Conservation (phyloP, 2,888 invertebrate genomes). For the Periphyllus acericola region DNA sequence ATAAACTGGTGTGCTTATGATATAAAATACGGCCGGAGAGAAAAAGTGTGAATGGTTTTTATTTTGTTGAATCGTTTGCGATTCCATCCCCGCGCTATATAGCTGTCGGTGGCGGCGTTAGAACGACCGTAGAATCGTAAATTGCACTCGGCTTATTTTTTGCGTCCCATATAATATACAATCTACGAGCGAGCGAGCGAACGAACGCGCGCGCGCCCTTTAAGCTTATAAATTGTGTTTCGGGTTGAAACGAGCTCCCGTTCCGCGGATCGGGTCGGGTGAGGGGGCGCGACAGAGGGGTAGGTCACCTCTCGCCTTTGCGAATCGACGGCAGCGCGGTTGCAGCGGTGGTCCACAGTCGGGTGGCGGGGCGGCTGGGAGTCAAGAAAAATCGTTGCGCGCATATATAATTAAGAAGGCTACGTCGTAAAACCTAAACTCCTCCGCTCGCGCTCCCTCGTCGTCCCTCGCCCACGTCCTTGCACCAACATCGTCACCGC, state of each 20-base stretch:
- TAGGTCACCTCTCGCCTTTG: slow-evolving; percentile 48
- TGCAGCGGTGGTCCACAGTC: neutral
- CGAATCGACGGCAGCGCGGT: slow-evolving; percentile 13
- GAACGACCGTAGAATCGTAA: slow-evolving; percentile 29
- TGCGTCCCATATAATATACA: neutral
- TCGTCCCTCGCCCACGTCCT: neutral
- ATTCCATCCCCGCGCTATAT: neutral
- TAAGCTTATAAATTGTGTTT: slow-evolving; percentile 45
- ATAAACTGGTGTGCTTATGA: neutral
- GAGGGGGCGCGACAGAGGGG: neutral
- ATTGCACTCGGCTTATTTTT: slow-evolving; percentile 22
- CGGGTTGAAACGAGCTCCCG: slow-evolving; percentile 28
- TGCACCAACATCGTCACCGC: slow-evolving; percentile 5
- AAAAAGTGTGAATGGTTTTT: neutral
- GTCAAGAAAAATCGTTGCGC: slow-evolving; percentile 61
- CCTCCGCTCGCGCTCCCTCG: neutral
- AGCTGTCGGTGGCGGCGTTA: neutral
- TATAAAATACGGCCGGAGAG: neutral
- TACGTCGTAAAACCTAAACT: slow-evolving; percentile 58
- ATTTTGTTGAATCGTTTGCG: neutral
- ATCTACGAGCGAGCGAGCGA: neutral
- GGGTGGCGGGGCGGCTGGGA: neutral
- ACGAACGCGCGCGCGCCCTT: slow-evolving; percentile 21
- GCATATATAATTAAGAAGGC: slow-evolving; percentile 61
- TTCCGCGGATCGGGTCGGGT: neutral